phyloP scores from a whole-genome alignment of 2,888 invertebrate genomes.

The Drosophila fulvimacula region DNA sequence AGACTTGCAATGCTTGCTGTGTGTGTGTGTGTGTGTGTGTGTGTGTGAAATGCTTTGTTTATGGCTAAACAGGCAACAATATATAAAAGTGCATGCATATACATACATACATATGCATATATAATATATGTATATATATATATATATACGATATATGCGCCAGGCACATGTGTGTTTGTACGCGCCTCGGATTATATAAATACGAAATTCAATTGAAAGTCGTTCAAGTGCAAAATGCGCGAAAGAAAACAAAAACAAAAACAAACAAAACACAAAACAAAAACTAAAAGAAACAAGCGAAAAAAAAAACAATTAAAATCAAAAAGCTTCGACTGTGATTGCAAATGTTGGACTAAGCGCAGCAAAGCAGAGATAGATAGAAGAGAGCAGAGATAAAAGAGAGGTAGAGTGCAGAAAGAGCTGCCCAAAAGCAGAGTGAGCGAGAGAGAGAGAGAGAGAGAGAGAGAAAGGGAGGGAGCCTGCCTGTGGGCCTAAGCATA shows the following conservation, averaged over 20 bases:
- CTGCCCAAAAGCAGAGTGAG: neutral
- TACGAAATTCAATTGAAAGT: slow-evolving; percentile 74
- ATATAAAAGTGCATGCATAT: slow-evolving; percentile 24
- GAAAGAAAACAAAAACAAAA: slow-evolving; percentile 43
- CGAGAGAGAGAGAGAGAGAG: neutral
- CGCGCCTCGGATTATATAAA: slow-evolving; percentile 64
- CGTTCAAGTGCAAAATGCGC: slow-evolving; percentile 72
- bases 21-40: slow-evolving; percentile 2
- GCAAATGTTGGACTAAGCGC: slow-evolving; percentile 49
- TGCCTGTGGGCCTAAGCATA: slow-evolving; percentile 1
- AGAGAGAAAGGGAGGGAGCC: neutral
- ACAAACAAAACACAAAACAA: slow-evolving; percentile 30
- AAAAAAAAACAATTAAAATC: slow-evolving; percentile 44
- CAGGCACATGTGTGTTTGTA: slow-evolving; percentile 6
- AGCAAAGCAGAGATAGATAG: slow-evolving; percentile 5
- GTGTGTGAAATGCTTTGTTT: slow-evolving; percentile 66
- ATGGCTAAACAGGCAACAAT: slow-evolving; percentile 42
- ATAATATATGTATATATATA: slow-evolving; percentile 1
- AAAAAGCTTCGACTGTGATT: slow-evolving; percentile 51
- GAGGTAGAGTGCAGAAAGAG: neutral
- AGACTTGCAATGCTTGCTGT: slow-evolving; percentile 33
- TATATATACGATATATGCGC: neutral
- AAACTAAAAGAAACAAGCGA: slow-evolving; percentile 13
- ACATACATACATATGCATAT: slow-evolving; percentile 13
- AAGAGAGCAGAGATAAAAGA: slow-evolving; percentile 3